A percentile compares a stretch with the other conserved stretches of the same genome.
These are phyloP conservation scores for Merops nubicus DNA, from an alignment of 2,113 vertebrate genomes.

Conservation along the genomic window DNA sequence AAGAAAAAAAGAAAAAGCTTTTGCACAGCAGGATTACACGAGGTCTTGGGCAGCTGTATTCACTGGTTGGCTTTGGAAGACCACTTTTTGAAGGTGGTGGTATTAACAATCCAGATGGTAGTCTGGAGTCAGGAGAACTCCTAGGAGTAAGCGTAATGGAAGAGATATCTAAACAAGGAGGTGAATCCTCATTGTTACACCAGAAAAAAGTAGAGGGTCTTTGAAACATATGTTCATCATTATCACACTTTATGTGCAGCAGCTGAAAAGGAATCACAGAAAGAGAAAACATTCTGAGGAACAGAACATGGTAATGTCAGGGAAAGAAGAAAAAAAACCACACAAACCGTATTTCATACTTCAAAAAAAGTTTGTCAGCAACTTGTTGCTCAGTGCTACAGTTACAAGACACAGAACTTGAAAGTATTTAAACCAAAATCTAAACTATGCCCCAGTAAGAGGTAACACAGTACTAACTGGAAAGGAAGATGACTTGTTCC, in stretches of 20 bases:
- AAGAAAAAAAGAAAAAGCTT: constrained; percentile 19
- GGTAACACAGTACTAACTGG: not conserved
- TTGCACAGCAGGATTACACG: constrained; percentile 79
- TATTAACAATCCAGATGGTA: constrained; percentile 84
- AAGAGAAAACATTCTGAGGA: constrained; percentile 70
- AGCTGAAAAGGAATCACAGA: constrained; percentile 84
- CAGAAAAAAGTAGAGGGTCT: constrained; percentile 88
- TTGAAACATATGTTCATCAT: constrained; percentile 83
- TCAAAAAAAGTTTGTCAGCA: not conserved
- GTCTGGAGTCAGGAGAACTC: constrained; percentile 88
- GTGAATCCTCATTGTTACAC: constrained; percentile 83
- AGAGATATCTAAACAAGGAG: constrained; percentile 90
- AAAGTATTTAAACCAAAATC: not conserved
- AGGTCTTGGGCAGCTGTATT: constrained; percentile 85
- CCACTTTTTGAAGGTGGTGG: constrained; percentile 85
- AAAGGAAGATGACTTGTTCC: not conserved
- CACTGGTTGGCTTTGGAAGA: constrained; percentile 80
- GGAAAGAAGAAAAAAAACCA: not conserved
- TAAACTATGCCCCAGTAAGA: not conserved
- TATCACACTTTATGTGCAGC: constrained; percentile 83
- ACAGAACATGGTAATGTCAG: not conserved
- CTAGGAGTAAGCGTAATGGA: constrained; percentile 89
- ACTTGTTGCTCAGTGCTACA: not conserved
- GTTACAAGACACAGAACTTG: not conserved
- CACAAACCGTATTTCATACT: not conserved